phyloP scores from a whole-genome alignment of 2,113 vertebrate genomes.

The Macrotus californicus region DNA sequence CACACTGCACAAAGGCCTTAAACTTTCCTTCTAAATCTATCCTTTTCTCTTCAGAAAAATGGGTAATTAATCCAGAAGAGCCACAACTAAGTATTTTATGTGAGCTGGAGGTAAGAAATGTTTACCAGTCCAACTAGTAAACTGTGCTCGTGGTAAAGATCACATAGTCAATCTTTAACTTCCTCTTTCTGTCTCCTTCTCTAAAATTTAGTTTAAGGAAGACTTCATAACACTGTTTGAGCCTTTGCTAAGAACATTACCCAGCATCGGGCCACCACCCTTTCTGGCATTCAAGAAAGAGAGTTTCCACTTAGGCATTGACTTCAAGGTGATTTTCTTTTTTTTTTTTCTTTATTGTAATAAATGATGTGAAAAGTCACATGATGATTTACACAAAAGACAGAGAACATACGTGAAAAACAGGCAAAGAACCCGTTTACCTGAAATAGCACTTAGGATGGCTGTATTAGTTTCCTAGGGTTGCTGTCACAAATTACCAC shows the following conservation, averaged over 20 bases:
- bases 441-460: not conserved
- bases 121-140: not conserved
- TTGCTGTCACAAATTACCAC: not conserved
- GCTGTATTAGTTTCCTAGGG: not conserved
- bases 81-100: constrained; percentile 43
- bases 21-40: not conserved
- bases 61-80: constrained; percentile 59
- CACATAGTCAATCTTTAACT: not conserved
- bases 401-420: not conserved
- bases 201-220: constrained; percentile 49
- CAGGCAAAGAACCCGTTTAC: not conserved
- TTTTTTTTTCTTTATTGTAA: not conserved
- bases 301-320: not conserved
- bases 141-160: not conserved
- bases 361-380: not conserved
- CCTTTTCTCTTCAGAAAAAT: constrained; percentile 54
- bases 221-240: constrained; percentile 53
- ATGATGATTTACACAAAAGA: not conserved
- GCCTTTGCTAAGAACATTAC: constrained; percentile 38
- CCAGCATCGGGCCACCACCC: constrained; percentile 32
- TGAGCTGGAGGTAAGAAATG: constrained; percentile 61
- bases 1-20: not conserved
- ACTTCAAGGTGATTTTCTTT: constrained; percentile 51
- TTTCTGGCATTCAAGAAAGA: constrained; percentile 49
- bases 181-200: not conserved